Evolutionary conservation across 2,888 invertebrate species (phyloP).

Genomic region (Drosophila prostipennis): DNA sequence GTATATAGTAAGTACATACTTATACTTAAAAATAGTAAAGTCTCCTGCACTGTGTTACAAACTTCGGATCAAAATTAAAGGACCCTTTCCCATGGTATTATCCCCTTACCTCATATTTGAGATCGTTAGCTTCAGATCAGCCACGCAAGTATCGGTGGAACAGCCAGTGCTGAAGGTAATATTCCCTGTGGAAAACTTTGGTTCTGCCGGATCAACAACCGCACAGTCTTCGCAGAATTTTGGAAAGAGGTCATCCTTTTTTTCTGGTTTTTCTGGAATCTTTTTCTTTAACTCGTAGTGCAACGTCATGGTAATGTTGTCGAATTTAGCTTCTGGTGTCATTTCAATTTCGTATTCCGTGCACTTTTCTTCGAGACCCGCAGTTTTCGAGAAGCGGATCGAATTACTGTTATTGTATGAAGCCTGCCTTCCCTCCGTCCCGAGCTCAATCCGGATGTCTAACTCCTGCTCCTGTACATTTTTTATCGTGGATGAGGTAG

Average conservation of each 20-base stretch:
- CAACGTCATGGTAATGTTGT: conserved; percentile 67
- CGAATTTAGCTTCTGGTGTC: too few relatives aligned
- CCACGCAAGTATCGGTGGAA: conserved; percentile 80
- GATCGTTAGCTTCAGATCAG: conserved; percentile 80
- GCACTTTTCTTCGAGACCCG: conserved; percentile 71
- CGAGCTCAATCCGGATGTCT: conserved; percentile 75
- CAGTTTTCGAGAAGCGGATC: conserved; percentile 71
- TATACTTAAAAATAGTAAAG: too few relatives aligned
- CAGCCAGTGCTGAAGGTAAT: conserved; percentile 84
- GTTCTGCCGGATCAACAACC: conserved; percentile 82
- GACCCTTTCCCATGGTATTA: too few relatives aligned
- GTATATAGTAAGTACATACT: too few relatives aligned
- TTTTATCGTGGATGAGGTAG: conserved; percentile 51
- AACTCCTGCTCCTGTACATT: conserved; percentile 75
- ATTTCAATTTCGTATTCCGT: conserved; percentile 78
- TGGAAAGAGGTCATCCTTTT: conserved; percentile 52
- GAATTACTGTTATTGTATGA: conserved; percentile 62
- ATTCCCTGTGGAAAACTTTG: conserved; percentile 76
- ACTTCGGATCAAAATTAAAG: too few relatives aligned
- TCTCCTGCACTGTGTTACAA: too few relatives aligned
- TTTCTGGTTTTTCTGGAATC: conserved; percentile 74
- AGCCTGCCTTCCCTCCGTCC: conserved; percentile 58
- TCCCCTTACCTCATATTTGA: conserved; percentile 65
- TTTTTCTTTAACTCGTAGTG: conserved; percentile 79
- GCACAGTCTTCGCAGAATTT: conserved; percentile 83